Evolutionary conservation across 2,888 invertebrate species (phyloP), one percentile per base, ranked within the genome.

Genomic region (Sinelater perroti): DNA sequence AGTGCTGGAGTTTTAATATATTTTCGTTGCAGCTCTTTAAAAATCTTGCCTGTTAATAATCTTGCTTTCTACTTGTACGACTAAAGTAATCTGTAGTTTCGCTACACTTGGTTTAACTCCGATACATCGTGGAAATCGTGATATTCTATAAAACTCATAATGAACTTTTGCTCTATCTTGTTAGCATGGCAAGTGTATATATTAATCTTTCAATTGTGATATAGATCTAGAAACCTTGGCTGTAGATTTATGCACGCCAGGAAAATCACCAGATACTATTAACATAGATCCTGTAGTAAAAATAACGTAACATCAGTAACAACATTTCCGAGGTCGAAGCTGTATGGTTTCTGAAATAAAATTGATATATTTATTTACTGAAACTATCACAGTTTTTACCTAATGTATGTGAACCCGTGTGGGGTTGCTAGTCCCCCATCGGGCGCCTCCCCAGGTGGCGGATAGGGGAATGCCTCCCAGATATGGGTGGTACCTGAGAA

Each of bases 281-380:
- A 17, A 2, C 7, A 17, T 10, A n/a, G 17, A 7, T 6, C 35
- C 35, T 3, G 35, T 35, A n/a, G 35, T 17, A n/a, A 14, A 7
- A 16, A 35, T 6, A 35, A 10, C 38, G 16, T 4, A 38, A 11
- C 10, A 20, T 38, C 5, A 38, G 7, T 7, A 38, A 17, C 10
- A 38, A 18, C 40, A 40, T 40, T 8, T 40, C 40, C 2, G 5
- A 7, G 5, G 40, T 2, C 1, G 20, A 20, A 6, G 21, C 1
- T 11, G 40, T 21, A 21, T 40, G 6, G 7, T 40, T 40, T 20
- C 40, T 40, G n/a, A 11, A 35, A n/a, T n/a, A 6, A 24, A 35
- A 35, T 11, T n/a, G 8, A 35, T 1, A 35, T 24, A 7, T 24
- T 6, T 6, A 24, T 24, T 24, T 24, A 24, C 7, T 6, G 5